Evolutionary conservation across 2,113 vertebrate species (phyloP).

Genomic region (Trogon melanurus): DNA sequence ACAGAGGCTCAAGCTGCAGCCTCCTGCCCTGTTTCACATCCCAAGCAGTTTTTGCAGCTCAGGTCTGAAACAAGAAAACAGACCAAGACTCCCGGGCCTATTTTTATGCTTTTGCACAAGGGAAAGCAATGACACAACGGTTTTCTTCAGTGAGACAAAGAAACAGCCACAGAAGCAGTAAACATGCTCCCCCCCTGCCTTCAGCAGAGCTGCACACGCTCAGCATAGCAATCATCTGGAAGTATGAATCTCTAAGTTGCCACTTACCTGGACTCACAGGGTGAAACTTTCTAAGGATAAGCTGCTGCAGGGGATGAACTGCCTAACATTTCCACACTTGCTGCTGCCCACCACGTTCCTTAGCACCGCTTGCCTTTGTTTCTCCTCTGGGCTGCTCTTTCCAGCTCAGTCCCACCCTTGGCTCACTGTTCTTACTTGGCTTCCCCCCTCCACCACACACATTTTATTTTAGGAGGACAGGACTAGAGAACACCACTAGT

Average conservation of each 20-base stretch:
- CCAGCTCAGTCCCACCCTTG: constrained; percentile 55
- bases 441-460: neutral
- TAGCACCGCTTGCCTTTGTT: neutral
- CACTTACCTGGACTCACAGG: neutral
- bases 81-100: neutral
- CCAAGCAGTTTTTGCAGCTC: neutral
- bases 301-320: no score
- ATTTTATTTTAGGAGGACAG: constrained; percentile 41
- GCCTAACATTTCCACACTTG: neutral
- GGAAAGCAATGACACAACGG: neutral
- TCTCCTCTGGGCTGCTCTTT: constrained; percentile 1
- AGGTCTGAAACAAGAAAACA: neutral
- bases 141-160: neutral
- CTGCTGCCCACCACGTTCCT: accelerated
- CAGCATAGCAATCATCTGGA: neutral
- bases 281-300: neutral
- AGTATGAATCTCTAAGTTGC: accelerated
- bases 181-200: neutral
- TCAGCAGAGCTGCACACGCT: neutral
- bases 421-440: neutral
- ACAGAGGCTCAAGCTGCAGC: accelerated
- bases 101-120: neutral
- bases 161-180: neutral
- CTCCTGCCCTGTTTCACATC: neutral
- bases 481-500: neutral